phyloP scores from a whole-genome alignment of 2,888 invertebrate genomes.

The Phasia obesa region DNA sequence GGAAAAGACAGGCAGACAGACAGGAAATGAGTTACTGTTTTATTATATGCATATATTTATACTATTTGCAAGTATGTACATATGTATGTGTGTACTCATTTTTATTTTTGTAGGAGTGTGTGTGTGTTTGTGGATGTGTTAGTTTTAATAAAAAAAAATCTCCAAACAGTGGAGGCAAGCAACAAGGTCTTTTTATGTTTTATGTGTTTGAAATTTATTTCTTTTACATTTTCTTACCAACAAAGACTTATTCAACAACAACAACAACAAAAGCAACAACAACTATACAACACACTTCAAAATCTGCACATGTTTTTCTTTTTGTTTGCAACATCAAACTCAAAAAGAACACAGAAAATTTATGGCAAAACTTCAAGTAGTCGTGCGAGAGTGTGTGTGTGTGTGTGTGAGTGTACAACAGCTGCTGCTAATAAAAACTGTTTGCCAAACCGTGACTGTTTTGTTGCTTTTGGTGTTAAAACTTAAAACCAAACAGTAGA shows the following conservation, averaged over 20 bases:
- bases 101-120: neutral
- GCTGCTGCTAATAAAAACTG: constrained; percentile 4
- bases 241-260: neutral
- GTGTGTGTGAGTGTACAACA: constrained; percentile 12
- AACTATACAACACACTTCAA: constrained; percentile 2
- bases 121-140: too few relatives aligned
- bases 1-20: too few relatives aligned
- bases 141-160: neutral
- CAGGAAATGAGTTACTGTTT: too few relatives aligned
- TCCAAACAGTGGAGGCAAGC: neutral
- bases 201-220: constrained; percentile 2
- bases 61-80: too few relatives aligned
- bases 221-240: constrained; percentile 3
- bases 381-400: neutral
- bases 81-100: neutral
- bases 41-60: too few relatives aligned
- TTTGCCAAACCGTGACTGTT: neutral
- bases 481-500: neutral
- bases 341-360: constrained; percentile 24
- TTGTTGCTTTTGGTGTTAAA: constrained; percentile 31
- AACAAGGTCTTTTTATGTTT: constrained; percentile 21
- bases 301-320: constrained; percentile 17
- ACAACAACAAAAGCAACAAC: neutral
- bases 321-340: neutral
- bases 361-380: constrained; percentile 11